A percentile compares a stretch with the other conserved stretches of the same genome.
Evolutionary conservation across 1,140 invertebrate genomes (phyloP).

Genomic region (Brachionus rotundiformis): DNA sequence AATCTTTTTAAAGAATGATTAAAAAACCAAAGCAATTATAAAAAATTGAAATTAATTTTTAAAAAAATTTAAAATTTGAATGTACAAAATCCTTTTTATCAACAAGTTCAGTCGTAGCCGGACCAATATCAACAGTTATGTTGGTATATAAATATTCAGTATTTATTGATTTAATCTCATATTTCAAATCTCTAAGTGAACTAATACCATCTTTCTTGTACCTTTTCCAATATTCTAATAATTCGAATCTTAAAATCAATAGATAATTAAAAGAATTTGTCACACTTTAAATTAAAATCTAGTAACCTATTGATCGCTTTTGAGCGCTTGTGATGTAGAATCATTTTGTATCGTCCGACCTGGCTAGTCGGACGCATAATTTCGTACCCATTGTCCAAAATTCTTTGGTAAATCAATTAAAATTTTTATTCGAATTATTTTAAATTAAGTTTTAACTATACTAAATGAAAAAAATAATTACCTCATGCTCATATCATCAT

Average conservation of each 20-base stretch:
- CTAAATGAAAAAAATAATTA: background rate
- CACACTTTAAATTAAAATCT: background rate
- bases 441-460: background rate
- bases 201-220: conserved; percentile 65
- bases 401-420: background rate
- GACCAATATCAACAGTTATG: conserved; percentile 65
- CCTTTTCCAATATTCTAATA: conserved; percentile 46
- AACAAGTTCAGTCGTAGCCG: background rate
- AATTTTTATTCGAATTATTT: background rate
- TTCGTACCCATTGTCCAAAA: conserved; percentile 10
- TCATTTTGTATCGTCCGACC: conserved; percentile 63
- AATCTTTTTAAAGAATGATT: too few species aligned
- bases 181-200: conserved; percentile 64
- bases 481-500: conserved; percentile 51
- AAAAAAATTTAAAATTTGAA: conserved; percentile 9
- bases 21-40: too few species aligned
- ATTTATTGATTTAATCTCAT: conserved; percentile 59
- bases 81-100: background rate
- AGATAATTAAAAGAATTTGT: too few species aligned
- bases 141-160: conserved; percentile 63
- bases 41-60: background rate
- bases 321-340: conserved; percentile 58
- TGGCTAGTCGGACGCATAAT: conserved; percentile 59
- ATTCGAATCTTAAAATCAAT: conserved; percentile 19
- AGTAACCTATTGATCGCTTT: conserved; percentile 59